Base-by-base conservation (phyloP, 1,140 invertebrate species). In the Papilio machaon region DNA sequence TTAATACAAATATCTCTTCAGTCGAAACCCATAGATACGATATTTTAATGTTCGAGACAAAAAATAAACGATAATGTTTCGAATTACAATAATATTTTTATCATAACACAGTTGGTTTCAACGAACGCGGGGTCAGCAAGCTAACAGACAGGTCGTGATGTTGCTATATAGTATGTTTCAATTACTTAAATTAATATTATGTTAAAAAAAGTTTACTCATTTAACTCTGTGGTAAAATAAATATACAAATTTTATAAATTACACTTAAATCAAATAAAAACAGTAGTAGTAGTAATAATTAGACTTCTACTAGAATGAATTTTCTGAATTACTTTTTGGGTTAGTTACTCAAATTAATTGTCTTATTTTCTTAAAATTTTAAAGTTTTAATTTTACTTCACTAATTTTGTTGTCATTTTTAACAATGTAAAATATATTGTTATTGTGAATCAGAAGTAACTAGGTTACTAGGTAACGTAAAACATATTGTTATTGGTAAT, bases 81-180 rank as follows among this genome's bases (percentile, higher is more conserved):
- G 60, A 64, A 64, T 30, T 10, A 64, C 3, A 30, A 58, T 58
- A 35, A n/a, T 10, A 64, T 30, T 3, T 64, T 30, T 64, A 60
- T 64, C 23, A 64, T 23, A 35, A 30, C 10, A 64, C 23, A 10
- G 19, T 64, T 10, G 8, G 73, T 75, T 46, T 75, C 19, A 30
- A 75, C 73, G 46, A 49, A 19, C 73, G n/a, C 19, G 19, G 49
- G 73, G 75, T 77, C 52, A 77, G 49, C 23, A 58, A 38, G 23
- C 23, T 35, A 77, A 23, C 17, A 77, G 49, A 35, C 47, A 23
- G 52, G 75, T 58, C 75, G 30, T 4, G 10, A 17, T 23, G 7
- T 77, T 9, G 11, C 13, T 38, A 35, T 10, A 77, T 49, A 77
- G 75, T 58, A 77, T 58, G 75, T 35, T 58, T 10, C 52, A 49